These are phyloP conservation scores for Chitala chitala DNA, from an alignment of 2,113 vertebrate species.

Conservation along the genomic window DNA sequence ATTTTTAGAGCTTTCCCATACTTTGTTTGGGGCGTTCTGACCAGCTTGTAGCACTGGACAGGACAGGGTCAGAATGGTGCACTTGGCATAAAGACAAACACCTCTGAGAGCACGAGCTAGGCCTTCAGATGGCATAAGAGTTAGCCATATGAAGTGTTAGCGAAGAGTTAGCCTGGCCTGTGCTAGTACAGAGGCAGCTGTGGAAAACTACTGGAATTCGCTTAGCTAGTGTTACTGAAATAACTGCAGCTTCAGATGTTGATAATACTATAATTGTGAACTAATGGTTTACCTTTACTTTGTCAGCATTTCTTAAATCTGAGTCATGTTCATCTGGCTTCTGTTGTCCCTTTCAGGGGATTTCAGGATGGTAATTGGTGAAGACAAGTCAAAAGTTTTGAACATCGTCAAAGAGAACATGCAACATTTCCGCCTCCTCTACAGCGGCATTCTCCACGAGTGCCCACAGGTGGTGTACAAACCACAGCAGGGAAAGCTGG, in stretches of 20 bases:
- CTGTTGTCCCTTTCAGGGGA: slow-evolving; percentile 64
- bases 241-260: too few species aligned
- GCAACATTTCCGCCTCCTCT: slow-evolving; percentile 79
- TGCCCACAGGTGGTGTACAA: slow-evolving; percentile 89
- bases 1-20: too few species aligned
- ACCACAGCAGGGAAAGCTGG: slow-evolving; percentile 77
- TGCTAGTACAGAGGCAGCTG: background rate
- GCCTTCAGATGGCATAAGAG: too few species aligned
- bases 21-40: too few species aligned
- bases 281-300: too few species aligned
- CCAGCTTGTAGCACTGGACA: too few species aligned
- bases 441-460: slow-evolving; percentile 77
- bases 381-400: slow-evolving; percentile 83
- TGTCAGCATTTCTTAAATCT: too few species aligned
- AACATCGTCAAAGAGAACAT: slow-evolving; percentile 87
- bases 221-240: too few species aligned
- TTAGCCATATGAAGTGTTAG: background rate
- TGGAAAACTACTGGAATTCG: background rate
- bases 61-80: too few species aligned
- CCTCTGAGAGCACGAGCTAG: too few species aligned
- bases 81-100: too few species aligned
- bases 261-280: too few species aligned
- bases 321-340: background rate
- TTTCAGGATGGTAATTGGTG: slow-evolving; percentile 92
- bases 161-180: background rate